Evolutionary conservation across 2,113 vertebrate species (phyloP).

Genomic region (Plotosus lineatus): DNA sequence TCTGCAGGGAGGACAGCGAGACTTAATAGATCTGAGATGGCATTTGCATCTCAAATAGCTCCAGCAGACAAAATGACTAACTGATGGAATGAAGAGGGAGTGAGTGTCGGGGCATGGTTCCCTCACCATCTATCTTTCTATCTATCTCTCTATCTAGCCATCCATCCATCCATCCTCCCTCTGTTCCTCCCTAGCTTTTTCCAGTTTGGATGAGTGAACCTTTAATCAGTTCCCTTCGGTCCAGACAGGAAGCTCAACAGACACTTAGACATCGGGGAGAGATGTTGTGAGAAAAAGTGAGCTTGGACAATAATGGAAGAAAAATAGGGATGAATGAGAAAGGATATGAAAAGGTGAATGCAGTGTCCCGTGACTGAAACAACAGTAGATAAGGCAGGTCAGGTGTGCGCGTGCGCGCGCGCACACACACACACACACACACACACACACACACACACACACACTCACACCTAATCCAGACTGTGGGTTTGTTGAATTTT

Average conservation of each 20-base stretch:
- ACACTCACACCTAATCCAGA: background rate
- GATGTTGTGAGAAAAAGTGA: constrained; percentile 20
- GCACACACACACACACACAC: background rate
- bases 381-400: constrained; percentile 37
- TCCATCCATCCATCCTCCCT: background rate
- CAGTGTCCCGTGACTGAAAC: constrained; percentile 38
- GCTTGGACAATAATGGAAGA: constrained; percentile 10
- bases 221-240: constrained; percentile 32
- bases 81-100: constrained; percentile 34
- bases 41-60: constrained; percentile 35
- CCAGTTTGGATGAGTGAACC: constrained; percentile 35
- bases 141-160: background rate
- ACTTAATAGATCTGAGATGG: constrained; percentile 30
- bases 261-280: constrained; percentile 31
- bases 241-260: constrained; percentile 45
- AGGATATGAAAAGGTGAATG: constrained; percentile 36
- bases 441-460: constrained; percentile 1
- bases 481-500: background rate
- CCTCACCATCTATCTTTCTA: background rate
- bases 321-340: constrained; percentile 6
- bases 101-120: constrained; percentile 33
- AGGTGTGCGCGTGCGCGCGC: background rate
- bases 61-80: constrained; percentile 45
- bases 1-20: background rate
- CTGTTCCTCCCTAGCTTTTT: constrained; percentile 1